These are phyloP conservation scores for Streblospio benedicti DNA, from an alignment of 1,140 invertebrate genomes.

Conservation along the genomic window DNA sequence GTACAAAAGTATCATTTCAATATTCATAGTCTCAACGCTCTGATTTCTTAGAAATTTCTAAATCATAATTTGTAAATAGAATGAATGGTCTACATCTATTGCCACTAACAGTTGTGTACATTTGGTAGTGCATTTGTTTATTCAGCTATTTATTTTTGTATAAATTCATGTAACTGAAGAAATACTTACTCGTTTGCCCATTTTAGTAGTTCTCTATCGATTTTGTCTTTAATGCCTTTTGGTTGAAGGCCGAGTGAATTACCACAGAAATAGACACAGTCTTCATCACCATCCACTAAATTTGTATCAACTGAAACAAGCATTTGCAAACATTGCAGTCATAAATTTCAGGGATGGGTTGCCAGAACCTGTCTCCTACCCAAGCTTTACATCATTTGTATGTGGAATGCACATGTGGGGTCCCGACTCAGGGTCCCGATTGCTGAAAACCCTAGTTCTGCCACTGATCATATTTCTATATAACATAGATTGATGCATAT, in stretches of 20 bases:
- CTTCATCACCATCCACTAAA: constrained; percentile 44
- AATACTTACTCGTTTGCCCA: constrained; percentile 50
- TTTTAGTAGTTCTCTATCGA: constrained; percentile 47
- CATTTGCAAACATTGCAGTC: constrained; percentile 16
- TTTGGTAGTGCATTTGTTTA: too few species aligned
- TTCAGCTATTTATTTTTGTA: background rate
- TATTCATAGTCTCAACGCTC: background rate
- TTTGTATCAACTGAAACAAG: constrained; percentile 39
- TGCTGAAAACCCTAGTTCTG: background rate
- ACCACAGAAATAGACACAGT: constrained; percentile 54
- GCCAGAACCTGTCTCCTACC: background rate
- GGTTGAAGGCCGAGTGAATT: constrained; percentile 54
- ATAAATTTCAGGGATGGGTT: background rate
- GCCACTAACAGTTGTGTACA: too few species aligned
- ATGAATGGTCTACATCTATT: too few species aligned
- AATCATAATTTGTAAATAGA: background rate
- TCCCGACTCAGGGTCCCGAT: background rate
- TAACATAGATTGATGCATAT: too few species aligned
- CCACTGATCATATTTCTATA: background rate
- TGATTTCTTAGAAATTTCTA: background rate
- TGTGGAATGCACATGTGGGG: background rate
- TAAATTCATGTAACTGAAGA: constrained; percentile 8
- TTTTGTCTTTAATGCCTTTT: constrained; percentile 37
- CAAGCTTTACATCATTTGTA: background rate
- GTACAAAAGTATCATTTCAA: background rate